These are phyloP conservation scores for Ladona fulva DNA, from an alignment of 1,140 invertebrate species.

Conservation along the genomic window DNA sequence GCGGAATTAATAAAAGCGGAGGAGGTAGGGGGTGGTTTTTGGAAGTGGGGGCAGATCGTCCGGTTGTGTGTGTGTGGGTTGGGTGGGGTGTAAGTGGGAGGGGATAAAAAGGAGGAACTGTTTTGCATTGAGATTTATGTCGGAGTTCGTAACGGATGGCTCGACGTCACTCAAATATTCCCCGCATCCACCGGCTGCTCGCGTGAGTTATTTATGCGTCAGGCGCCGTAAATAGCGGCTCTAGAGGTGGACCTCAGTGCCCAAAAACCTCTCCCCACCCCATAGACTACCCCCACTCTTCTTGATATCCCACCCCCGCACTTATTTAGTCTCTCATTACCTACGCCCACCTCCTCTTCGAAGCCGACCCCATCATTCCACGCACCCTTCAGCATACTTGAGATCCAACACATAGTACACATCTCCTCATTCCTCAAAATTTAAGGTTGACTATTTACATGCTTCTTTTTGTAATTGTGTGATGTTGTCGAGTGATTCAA, in stretches of 20 bases:
- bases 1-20: neutral
- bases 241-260: neutral
- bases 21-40: neutral
- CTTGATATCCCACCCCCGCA: neutral
- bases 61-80: neutral
- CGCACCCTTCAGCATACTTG: too few relatives aligned
- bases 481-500: too few relatives aligned
- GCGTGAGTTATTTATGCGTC: constrained; percentile 4
- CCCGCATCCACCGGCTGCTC: neutral
- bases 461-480: too few relatives aligned
- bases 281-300: too few relatives aligned
- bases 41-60: neutral
- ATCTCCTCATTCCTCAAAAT: too few relatives aligned
- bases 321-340: neutral
- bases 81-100: neutral
- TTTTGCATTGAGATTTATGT: constrained; percentile 7
- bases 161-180: constrained; percentile 5
- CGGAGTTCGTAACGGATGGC: neutral
- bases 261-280: neutral
- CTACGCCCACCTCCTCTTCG: neutral
- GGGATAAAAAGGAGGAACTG: neutral
- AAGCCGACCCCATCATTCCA: neutral
- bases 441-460: too few relatives aligned
- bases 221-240: constrained; percentile 6
- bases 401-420: too few relatives aligned